Evolutionary conservation across 2,888 invertebrate species (phyloP).

Genomic region (Diaphora mendica): DNA sequence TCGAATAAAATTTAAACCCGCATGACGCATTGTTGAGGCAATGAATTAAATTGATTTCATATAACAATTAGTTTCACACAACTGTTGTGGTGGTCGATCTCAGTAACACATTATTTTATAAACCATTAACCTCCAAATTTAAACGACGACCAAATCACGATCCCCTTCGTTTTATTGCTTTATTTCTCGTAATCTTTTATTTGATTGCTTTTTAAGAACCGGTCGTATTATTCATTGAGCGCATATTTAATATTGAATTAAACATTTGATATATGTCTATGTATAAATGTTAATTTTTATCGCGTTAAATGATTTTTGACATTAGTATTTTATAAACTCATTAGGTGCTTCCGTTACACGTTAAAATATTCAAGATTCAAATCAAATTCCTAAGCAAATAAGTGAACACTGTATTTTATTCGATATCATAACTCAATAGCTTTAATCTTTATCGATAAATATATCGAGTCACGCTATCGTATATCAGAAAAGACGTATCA

Average conservation of each 20-base stretch:
- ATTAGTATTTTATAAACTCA: constrained; percentile 58
- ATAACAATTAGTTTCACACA: constrained; percentile 34
- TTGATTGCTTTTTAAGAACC: constrained; percentile 58
- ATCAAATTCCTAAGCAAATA: constrained; percentile 45
- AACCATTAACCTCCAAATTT: constrained; percentile 65
- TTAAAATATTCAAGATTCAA: constrained; percentile 48
- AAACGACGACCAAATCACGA: constrained; percentile 58
- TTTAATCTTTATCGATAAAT: constrained; percentile 3
- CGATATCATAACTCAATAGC: constrained; percentile 20
- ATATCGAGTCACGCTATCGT: constrained; percentile 1
- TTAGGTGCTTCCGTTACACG: constrained; percentile 59
- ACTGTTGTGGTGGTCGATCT: constrained; percentile 27
- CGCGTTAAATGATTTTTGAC: constrained; percentile 56
- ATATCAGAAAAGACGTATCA: constrained; percentile 26
- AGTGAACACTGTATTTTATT: constrained; percentile 45
- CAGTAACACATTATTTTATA: constrained; percentile 47
- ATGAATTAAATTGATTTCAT: constrained; percentile 33
- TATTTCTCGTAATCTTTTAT: constrained; percentile 66
- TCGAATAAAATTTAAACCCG: constrained; percentile 23
- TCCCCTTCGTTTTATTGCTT: constrained; percentile 66
- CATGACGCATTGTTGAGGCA: constrained; percentile 20
- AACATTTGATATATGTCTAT: constrained; percentile 54
- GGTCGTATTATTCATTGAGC: constrained; percentile 49
- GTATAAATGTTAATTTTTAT: constrained; percentile 60
- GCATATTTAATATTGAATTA: constrained; percentile 51